Evolutionary conservation across 37 sponge, comb jelly and placozoan genomes (phyloP), one percentile per base, ranked within the genome.

Genomic region (Trichoplax adhaerens): DNA sequence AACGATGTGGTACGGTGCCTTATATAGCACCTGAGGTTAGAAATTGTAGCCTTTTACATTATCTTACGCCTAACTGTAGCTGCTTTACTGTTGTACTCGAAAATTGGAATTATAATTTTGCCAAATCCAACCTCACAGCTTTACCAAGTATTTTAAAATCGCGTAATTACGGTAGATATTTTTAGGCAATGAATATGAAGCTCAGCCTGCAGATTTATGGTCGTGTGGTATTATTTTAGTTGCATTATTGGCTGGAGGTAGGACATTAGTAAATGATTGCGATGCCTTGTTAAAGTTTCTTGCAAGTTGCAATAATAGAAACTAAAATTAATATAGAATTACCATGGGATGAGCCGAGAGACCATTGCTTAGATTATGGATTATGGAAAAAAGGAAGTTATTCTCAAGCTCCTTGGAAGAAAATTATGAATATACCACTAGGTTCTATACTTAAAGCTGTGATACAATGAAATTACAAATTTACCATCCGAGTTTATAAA

Each of bases 321-420:
- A 29, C 29, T 29, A 29, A 29, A 29, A 29, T 29, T 29, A 29
- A 29, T 29, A 29, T 29, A 84, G 95, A 97, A 65, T 72, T 97
- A 54, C 99, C 99, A n/a, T 97, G 99, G 99, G 99, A 97, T 73
- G 77, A 78, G 5, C 99, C 99, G 4, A 76, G 87, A 3, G 76
- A 79, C 8, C 76, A 79, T 74, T 86, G 79, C 67, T 50, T 75
- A 10, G 81, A 90, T 70, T 93, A 82, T 68, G 48, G 54, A 0
- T 81, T 83, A 51, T 93, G 90, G 89, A 77, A 79, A 48, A 52
- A 12, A 1, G 76, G 85, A 52, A 93, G 88, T 69, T 85, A 47
- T 47, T 76, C 83, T 72, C 77, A 80, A 56, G 72, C 84, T 7
- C 91, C 91, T 0, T 90, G 91, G 91, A 83, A 53, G 57, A 85